Evolutionary conservation across 2,113 vertebrate genomes (phyloP).

Genomic region (Gulo gulo): DNA sequence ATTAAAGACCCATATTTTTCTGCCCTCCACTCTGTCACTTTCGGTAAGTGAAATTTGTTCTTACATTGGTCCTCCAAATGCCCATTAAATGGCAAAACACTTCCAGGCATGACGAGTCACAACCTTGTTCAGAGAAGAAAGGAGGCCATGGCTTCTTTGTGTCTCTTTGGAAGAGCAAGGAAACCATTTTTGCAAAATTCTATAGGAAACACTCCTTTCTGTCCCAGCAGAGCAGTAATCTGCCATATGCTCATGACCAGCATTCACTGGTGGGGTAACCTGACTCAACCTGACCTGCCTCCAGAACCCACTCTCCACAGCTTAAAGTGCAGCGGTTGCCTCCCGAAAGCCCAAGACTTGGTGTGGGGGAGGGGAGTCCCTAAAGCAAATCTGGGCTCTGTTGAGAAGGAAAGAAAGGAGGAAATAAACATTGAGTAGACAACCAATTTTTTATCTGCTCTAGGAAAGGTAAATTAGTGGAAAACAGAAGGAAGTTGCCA

Average conservation of each 20-base stretch:
- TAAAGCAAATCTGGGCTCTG: neutral
- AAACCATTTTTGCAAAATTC: neutral
- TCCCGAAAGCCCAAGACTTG: too few species aligned
- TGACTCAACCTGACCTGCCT: too few species aligned
- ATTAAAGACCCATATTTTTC: neutral
- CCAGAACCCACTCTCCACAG: neutral
- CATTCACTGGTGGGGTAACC: neutral
- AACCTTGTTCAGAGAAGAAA: neutral
- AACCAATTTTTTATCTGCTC: neutral
- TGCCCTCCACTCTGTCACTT: neutral
- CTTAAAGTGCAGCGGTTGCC: neutral
- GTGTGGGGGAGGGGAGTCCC: neutral
- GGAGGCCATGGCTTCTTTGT: neutral
- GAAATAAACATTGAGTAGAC: neutral
- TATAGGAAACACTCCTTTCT: neutral
- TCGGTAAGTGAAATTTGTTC: neutral
- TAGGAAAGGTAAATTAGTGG: neutral
- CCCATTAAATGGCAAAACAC: neutral
- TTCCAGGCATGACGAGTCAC: neutral
- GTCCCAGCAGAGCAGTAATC: neutral
- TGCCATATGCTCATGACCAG: neutral
- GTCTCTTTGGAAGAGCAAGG: neutral
- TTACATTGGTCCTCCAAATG: neutral
- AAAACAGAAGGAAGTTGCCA: neutral
- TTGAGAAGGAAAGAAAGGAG: neutral